Base-by-base conservation (phyloP, 2,113 vertebrate genomes). In the Mustela lutreola region DNA sequence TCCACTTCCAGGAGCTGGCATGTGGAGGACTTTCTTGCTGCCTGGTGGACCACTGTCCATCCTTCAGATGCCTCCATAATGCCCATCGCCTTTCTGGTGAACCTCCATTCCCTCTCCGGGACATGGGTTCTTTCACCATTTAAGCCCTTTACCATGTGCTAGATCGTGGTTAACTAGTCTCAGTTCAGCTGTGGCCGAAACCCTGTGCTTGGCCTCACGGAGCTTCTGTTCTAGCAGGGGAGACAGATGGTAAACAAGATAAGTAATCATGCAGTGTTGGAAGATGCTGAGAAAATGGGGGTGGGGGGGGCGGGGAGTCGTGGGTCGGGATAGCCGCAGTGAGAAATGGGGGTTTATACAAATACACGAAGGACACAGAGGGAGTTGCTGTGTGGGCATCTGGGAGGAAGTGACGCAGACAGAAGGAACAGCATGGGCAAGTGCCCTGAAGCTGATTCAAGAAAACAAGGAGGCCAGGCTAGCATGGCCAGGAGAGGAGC, bases 361-460 rank as follows among this genome's bases (percentile, higher is more conserved):
- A 7, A 71, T 62, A 8, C 88, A 22, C 8, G 24, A 62, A 70
- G 90, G 62, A 81, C 11, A 12, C 45, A 73, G 45, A 31, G 7
- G 16, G 22, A 12, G 33, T 67, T 39, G 26, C 48, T 67, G 18
- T 5, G 2, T 16, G 56, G 36, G 50, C 42, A 19, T 82, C 22
- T n/a, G n/a, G 56, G 92, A 92, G 82, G 88, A 84, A 80, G 88
- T 67, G 39, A 15, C 53, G 26, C 71, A 80, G 56, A 73, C 56
- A 53, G 56, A 80, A 67, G 75, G 36, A 83, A 31, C 21, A 28
- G 65, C 65, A 26, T 4, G 14, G 56, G 45, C 6, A 16, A 70
- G 56, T 36, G 39, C 53, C n/a, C 48, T 33, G 24, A 63, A 65
- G 24, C 50, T 65, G 31, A 62, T 7, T 81, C 50, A 85, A 26